A percentile compares a stretch with the other conserved stretches of the same genome.
Conservation (phyloP, 2,113 vertebrate species). For the Oriolus oriolus region DNA sequence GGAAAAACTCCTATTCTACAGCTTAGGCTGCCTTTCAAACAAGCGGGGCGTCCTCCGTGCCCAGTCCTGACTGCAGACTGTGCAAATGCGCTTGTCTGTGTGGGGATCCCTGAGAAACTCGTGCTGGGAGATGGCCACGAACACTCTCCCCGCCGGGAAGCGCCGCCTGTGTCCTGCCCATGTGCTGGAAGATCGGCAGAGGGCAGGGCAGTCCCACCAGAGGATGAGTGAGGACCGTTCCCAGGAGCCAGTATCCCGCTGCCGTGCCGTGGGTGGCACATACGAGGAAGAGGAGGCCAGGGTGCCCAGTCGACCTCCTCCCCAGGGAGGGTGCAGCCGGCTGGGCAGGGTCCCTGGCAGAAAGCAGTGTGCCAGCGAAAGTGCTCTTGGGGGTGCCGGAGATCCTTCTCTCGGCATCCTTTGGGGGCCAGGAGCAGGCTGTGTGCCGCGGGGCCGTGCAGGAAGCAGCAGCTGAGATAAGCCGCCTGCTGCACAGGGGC, state of each 20-base stretch:
- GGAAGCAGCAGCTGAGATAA: neutral
- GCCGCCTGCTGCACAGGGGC: neutral
- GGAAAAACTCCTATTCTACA: neutral
- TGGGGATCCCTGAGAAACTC: neutral
- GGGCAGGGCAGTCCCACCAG: neutral
- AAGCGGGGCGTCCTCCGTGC: accelerated
- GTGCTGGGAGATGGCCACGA: neutral
- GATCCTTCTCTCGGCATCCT: neutral
- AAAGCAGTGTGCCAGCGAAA: neutral
- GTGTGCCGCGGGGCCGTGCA: neutral
- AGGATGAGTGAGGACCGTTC: neutral
- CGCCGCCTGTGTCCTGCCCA: neutral
- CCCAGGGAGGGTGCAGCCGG: neutral
- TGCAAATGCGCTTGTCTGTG: too few species aligned
- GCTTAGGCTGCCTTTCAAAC: neutral
- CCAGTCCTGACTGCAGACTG: neutral
- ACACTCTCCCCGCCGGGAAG: neutral
- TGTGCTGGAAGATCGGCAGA: neutral
- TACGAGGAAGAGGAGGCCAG: accelerated
- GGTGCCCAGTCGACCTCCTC: neutral
- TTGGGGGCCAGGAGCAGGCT: neutral
- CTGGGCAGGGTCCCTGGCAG: neutral
- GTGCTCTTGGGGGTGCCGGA: neutral
- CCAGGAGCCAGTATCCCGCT: neutral
- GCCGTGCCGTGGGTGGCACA: accelerated